These are phyloP conservation scores for Notiomystis cincta DNA, from an alignment of 2,113 vertebrate species.

Conservation along the genomic window DNA sequence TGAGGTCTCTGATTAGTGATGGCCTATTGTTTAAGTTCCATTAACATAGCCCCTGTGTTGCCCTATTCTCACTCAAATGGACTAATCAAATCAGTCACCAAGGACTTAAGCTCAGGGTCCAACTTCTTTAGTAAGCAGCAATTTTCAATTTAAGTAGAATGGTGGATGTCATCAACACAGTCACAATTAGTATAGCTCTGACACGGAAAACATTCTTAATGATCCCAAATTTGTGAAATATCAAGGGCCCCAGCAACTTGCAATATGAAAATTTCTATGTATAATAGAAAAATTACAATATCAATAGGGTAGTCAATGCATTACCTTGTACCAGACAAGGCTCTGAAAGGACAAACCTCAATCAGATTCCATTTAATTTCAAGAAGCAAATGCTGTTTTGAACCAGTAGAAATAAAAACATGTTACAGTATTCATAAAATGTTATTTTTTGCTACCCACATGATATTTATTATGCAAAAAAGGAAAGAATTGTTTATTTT, in stretches of 20 bases:
- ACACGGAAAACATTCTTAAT: slow-evolving; percentile 62
- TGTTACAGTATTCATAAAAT: not conserved
- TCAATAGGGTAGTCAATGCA: slow-evolving; percentile 22
- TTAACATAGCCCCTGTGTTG: slow-evolving; percentile 85
- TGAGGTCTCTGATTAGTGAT: slow-evolving; percentile 93
- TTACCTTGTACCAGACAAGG: not conserved
- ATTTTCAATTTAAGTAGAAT: slow-evolving; percentile 65
- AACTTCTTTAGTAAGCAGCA: slow-evolving; percentile 68
- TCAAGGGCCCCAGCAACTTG: slow-evolving; percentile 11
- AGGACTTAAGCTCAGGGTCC: slow-evolving; percentile 69
- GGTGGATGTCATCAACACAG: slow-evolving; percentile 66
- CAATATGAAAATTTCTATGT: slow-evolving; percentile 42
- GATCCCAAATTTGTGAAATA: slow-evolving; percentile 56
- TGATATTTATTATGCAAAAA: slow-evolving; percentile 34
- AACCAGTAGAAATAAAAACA: slow-evolving; percentile 32
- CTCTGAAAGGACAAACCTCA: slow-evolving; percentile 21
- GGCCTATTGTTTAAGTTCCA: slow-evolving; percentile 86
- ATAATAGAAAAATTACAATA: slow-evolving; percentile 61
- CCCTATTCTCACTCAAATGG: slow-evolving; percentile 80
- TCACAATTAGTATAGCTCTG: slow-evolving; percentile 57
- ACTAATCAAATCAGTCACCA: slow-evolving; percentile 85
- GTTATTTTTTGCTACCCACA: slow-evolving; percentile 7
- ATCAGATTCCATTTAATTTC: slow-evolving; percentile 36
- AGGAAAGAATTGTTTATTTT: slow-evolving; percentile 39
- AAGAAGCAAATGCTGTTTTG: slow-evolving; percentile 28